Evolutionary conservation across 1,140 invertebrate genomes (phyloP).

Genomic region (Drosophila sproati): DNA sequence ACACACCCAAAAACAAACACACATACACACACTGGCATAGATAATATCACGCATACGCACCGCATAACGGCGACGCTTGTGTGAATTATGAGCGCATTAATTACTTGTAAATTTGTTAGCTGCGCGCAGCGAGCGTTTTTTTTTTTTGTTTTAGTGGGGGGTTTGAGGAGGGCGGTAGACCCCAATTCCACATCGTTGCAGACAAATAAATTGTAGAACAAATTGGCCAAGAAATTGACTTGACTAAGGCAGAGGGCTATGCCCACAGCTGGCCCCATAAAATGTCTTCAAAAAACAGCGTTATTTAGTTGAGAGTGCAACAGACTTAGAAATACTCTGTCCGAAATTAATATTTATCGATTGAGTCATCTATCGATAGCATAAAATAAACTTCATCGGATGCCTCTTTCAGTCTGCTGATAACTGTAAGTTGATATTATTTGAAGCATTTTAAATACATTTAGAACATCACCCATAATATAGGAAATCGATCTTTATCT

Average conservation of each 20-base stretch:
- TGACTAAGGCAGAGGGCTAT: constrained; percentile 6
- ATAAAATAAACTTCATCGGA: too few relatives aligned
- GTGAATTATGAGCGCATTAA: constrained; percentile 82
- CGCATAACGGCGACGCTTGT: constrained; percentile 18
- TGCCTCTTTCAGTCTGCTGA: too few relatives aligned
- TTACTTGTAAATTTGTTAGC: constrained; percentile 80
- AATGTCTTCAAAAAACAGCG: constrained; percentile 1
- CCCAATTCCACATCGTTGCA: constrained; percentile 23
- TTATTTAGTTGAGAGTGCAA: background rate
- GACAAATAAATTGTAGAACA: constrained; percentile 68
- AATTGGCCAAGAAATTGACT: constrained; percentile 75
- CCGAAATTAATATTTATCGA: background rate
- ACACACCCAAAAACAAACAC: constrained; percentile 17
- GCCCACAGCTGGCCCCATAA: constrained; percentile 36
- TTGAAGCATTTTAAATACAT: too few relatives aligned
- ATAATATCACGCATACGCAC: constrained; percentile 49
- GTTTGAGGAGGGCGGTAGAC: background rate
- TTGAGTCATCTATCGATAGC: background rate
- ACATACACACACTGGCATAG: constrained; percentile 4
- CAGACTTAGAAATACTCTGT: background rate
- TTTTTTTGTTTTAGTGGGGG: background rate
- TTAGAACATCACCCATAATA: too few relatives aligned
- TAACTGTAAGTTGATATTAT: too few relatives aligned
- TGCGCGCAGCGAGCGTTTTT: constrained; percentile 27
- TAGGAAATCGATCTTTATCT: background rate